Base-by-base conservation (phyloP, 2,797 vertebrate species). In the Chiloscyllium punctatum region DNA sequence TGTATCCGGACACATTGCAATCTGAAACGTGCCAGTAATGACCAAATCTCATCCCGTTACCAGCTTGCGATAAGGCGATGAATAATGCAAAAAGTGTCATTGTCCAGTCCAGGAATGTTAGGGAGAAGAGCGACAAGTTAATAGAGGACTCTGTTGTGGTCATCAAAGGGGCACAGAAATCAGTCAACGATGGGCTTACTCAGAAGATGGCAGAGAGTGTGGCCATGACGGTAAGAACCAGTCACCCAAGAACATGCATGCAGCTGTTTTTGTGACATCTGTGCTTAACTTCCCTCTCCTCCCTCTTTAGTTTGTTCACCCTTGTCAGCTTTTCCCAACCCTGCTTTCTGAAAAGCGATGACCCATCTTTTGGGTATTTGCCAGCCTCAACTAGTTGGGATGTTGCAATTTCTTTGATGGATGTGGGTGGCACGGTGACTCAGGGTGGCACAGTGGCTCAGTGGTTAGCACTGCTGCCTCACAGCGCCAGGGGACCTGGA, bases 161-260 rank as follows among this genome's bases (percentile, higher is more conserved):
- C n/a, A 68, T 68, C 5, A 92, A 92, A 23, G 90, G n/a, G 2
- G 90, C 90, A 0, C 90, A 92, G 66, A 92, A 92, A 69, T 92
- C 90, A 4, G 90, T 92, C 2, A 92, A 92, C 9, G 90, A 92
- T 21, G 90, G 90, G 23, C 62, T 92, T 7, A 92, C 66, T 69
- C 90, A 92, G 90, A 92, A 69, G 69, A 92, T 92, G 90, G 90
- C 90, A 0, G 90, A 92, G 90, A 21, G 33, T 21, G 66, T 69
- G 7, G 18, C 66, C 21, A 42, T 92, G 66, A 68, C 37, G 90
- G 90, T 92, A 92, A 37, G 90, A 30, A 30, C 66, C 42, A 48
- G 1, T 48, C 6, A 23, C 7, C 82, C 42, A 48, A 7, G 18
- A 16, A 9, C 30, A 11, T 3, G 9, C 72, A 33, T 27, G 25